phyloP scores from a whole-genome alignment of 2,113 vertebrate species.

The Grallaria varia region DNA sequence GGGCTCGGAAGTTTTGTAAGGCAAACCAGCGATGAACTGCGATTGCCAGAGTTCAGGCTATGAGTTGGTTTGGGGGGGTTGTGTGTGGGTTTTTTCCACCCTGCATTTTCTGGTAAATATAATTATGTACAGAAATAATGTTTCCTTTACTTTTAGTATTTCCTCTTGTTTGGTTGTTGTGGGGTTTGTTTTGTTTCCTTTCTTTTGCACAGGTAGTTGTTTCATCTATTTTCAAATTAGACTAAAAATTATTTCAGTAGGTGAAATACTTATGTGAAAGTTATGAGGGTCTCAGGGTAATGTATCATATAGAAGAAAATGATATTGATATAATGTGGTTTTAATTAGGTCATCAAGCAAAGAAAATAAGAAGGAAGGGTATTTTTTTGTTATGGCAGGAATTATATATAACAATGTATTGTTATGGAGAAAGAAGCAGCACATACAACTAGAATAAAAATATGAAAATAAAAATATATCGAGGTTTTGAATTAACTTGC shows the following conservation, averaged over 20 bases:
- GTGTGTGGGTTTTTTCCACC: not conserved
- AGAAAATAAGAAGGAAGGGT: not conserved
- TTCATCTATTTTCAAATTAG: not conserved
- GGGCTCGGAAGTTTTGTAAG: not conserved
- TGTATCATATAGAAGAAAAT: not conserved
- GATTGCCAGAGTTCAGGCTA: not conserved
- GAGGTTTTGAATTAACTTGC: not conserved
- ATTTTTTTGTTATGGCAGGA: not conserved
- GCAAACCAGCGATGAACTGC: not conserved
- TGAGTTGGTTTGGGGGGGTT: rapidly evolving
- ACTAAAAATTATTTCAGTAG: not conserved
- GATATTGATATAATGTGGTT: not conserved
- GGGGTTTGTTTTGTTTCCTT: not conserved
- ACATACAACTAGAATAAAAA: not conserved
- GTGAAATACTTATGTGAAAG: not conserved
- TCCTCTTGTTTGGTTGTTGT: not conserved
- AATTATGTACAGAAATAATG: no score
- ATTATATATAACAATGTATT: not conserved
- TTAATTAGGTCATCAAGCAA: not conserved
- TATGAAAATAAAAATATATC: not conserved
- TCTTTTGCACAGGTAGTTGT: not conserved
- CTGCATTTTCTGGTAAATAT: not conserved
- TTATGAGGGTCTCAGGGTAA: not conserved
- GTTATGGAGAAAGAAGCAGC: not conserved
- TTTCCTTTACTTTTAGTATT: not conserved